Conservation (phyloP, 2,113 vertebrate genomes). For the Nyctibius bracteatus region DNA sequence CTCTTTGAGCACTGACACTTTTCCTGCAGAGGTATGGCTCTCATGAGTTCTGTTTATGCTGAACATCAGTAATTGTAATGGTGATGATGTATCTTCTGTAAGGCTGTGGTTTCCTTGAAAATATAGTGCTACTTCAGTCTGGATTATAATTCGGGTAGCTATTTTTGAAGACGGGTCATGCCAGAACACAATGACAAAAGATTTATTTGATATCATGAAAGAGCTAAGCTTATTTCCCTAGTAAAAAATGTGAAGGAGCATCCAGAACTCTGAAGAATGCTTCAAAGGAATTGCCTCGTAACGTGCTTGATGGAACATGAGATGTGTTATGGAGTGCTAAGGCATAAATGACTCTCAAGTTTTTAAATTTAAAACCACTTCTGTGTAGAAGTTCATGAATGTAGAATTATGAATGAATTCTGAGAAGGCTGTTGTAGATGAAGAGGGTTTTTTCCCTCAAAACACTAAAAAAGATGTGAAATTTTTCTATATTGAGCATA, state of each 20-base stretch:
- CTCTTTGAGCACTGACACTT: slow-evolving; percentile 54
- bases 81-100: neutral
- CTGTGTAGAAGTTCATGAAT: neutral
- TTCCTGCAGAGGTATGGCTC: slow-evolving; percentile 8
- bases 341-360: neutral
- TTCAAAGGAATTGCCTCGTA: rapidly evolving
- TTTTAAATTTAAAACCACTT: neutral
- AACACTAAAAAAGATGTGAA: neutral
- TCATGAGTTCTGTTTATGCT: neutral
- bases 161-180: neutral
- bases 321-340: neutral
- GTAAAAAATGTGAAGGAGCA: neutral
- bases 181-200: neutral
- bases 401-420: neutral
- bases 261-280: neutral
- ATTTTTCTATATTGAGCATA: neutral
- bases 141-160: neutral
- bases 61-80: neutral
- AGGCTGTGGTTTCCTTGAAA: neutral
- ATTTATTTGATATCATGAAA: neutral
- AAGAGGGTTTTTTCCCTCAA: neutral
- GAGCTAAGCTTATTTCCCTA: neutral
- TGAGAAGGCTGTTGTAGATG: neutral
- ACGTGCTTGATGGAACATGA: neutral
- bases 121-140: neutral